Base-by-base conservation (phyloP, 1,140 invertebrate species). In the Drosophila insularis region DNA sequence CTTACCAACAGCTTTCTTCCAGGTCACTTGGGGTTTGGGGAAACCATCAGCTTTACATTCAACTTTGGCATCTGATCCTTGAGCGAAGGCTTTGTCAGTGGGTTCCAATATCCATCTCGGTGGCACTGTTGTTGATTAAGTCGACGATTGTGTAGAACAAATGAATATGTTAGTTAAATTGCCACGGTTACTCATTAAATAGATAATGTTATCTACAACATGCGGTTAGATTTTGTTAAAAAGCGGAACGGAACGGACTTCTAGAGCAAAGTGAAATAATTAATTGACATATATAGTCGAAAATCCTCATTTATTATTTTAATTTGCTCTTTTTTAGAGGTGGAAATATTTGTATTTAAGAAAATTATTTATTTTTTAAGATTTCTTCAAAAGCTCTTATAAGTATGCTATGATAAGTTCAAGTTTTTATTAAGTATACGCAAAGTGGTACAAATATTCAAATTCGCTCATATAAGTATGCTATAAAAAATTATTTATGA, bases 1-100 rank as follows among this genome's bases (percentile, higher is more conserved):
- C 91, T 92, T 94, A 98, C 97, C 97, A 93, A 97, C 96, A 92
- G 97, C 97, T 94, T 96, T 97, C 93, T 98, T 98, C 98, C 98
- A 99, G 74, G 96, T 97, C 13, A 98, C 96, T 89, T 95, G 95
- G 60, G 98, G 98, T 93, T 96, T 96, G 27, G 98, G 98, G 92
- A 98, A 98, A 72, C 98, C 98, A 93, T 98, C 96, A 89, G 97
- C 97, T 94, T 98, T 98, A 93, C 98, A 99, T 94, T 98, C 97
- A 78, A 98, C 95, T 90, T 97, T 95, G 66, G 97, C 97, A 92
- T 97, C 96, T 78, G 96, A 97, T 60, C 97, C 97, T 93, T 98
- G 96, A 79, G 97, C 97, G 93, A 98, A 98, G 91, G 97, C 97
- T 93, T 98, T 97, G 91, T 99, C 97, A 81, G 97, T 97, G 17